Evolutionary conservation across 2,113 vertebrate species (phyloP), one percentile per base, ranked within the genome.

Genomic region (Corynorhinus townsendii): DNA sequence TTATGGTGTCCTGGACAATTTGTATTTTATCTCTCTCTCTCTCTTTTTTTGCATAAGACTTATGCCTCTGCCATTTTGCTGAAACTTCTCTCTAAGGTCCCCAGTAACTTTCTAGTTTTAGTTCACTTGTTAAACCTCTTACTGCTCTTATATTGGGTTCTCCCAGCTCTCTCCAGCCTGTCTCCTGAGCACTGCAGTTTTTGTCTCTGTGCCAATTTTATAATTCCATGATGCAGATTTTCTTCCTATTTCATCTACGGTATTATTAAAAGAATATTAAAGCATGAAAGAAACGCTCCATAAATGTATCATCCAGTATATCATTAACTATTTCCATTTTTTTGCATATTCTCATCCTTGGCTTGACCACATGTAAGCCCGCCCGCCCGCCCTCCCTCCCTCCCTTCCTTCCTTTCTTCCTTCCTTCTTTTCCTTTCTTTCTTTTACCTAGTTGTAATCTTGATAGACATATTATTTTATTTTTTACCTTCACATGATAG

Each of bases 231-330:
- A n/a, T 93, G 79, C 45, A 71, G 9, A 76, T 77, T 89, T 82
- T 79, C 49, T 77, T 76, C 35, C 38, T 11, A 0, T 83, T 90
- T 73, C 26, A 64, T 49, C 35, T 76, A 12, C 66, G 33, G 5
- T 85, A 12, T 90, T 87, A 89, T 66, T 95, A 77, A 90, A 91
- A 49, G 14, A 79, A 30, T 66, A 94, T 30, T 77, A 33, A 86
- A 93, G 81, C 15, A 76, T 49, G 20, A 81, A 80, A 81, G 92
- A 84, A 90, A 62, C 43, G 11, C 62, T 91, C 7, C 7, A 11
- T 54, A 64, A 56, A n/a, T 77, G 22, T 86, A 1, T 73, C 24
- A 43, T 47, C n/a, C 7, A 26, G 33, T 86, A 11, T 71, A 64
- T 73, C 71, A 54, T 52, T 72, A 38, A 54, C 85, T 79, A 24